Evolutionary conservation across 2,888 invertebrate species (phyloP), one percentile per base, ranked within the genome.

Genomic region (Ichneumoninae sp.): DNA sequence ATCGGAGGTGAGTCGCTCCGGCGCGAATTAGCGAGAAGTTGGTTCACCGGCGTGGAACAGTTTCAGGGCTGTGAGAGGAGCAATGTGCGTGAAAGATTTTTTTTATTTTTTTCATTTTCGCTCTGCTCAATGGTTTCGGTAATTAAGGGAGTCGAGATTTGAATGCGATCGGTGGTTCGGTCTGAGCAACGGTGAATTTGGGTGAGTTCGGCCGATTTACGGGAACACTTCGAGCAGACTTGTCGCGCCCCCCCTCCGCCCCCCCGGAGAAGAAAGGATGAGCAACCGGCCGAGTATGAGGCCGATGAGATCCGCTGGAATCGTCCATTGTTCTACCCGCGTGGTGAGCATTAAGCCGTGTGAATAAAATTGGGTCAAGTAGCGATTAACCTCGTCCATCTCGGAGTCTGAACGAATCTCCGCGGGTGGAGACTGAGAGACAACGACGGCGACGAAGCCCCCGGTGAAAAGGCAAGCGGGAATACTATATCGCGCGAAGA

Each of bases 301-400:
- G 16, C 54, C 57, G 77, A 74, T 72, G 86, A 88, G 88, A 89
- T 88, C 89, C 88, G 87, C 85, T 87, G 88, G 88, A 90, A 89
- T 89, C 88, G 79, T 80, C 89, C 89, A 92, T 92, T 93, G 91
- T 93, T 92, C 91, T 89, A 87, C 68, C 76, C 84, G 44, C 44
- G 86, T 86, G 87, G 89, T 85, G 77, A 69, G 89, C 91, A 90
- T 91, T 89, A 91, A 90, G 90, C 90, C 91, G 89, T 89, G 89
- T 89, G 90, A 89, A 91, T 90, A 89, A 92, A 93, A 93, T 93
- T 93, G 87, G 92, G 93, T 93, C 92, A 93, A 93, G 90, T 91
- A 91, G 91, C 91, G 91, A 93, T 93, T 93, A 93, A 93, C 93
- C 92, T 89, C 91, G 88, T 91, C 90, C 88, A 87, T 75, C 88